Evolutionary conservation across 2,797 vertebrate genomes (phyloP).

Genomic region (Falco berigora): DNA sequence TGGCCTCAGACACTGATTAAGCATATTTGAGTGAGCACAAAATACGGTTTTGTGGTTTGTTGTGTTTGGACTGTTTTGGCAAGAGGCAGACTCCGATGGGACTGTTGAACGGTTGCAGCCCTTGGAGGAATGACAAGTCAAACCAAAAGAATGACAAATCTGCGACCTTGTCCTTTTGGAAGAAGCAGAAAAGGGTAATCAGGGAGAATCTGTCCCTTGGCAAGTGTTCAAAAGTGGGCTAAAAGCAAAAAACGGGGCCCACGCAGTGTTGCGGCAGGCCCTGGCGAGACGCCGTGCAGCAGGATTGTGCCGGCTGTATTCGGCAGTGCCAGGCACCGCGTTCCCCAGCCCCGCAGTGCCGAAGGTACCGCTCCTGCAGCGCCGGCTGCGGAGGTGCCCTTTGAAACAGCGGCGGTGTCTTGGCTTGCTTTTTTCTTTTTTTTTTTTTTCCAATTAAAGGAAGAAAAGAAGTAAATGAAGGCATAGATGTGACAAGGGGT

Average conservation of each 20-base stretch:
- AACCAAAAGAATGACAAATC: not conserved
- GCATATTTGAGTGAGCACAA: not conserved
- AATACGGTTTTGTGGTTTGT: not conserved
- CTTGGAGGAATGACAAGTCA: not conserved
- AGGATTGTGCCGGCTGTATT: not conserved
- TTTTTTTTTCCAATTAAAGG: too few species aligned
- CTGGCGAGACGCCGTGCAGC: accelerated
- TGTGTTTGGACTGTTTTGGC: not conserved
- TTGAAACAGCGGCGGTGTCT: accelerated
- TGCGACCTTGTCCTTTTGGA: not conserved
- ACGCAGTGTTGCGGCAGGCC: accelerated
- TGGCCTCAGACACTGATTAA: accelerated
- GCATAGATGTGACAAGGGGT: accelerated
- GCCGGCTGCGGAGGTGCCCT: accelerated
- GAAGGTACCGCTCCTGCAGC: accelerated
- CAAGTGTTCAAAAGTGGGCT: accelerated
- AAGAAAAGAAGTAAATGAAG: not conserved
- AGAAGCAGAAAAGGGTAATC: not conserved
- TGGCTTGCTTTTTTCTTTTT: not conserved
- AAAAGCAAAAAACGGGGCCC: not conserved
- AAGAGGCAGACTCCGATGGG: not conserved
- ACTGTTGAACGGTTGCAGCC: not conserved
- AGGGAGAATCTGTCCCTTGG: not conserved
- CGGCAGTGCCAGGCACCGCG: accelerated
- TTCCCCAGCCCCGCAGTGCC: accelerated